phyloP scores from a whole-genome alignment of 2,797 vertebrate species.

The Buceros bicornis region DNA sequence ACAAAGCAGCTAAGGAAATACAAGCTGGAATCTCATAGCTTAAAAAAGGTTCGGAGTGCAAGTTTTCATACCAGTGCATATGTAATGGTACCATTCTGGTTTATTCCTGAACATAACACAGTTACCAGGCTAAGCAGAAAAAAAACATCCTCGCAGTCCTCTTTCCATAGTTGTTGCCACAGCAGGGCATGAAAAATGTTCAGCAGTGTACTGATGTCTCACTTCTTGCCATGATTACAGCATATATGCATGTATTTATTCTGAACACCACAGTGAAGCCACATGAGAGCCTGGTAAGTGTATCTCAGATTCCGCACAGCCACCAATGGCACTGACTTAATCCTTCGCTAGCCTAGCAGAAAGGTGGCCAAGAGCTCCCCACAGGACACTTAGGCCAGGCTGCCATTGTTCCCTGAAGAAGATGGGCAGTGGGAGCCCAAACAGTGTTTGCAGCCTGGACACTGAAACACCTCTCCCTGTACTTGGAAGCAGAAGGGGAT shows the following conservation, averaged over 20 bases:
- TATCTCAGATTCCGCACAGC: not conserved
- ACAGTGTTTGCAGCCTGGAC: not conserved
- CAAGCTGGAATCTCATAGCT: not conserved
- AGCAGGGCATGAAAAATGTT: not conserved
- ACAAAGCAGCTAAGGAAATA: not conserved
- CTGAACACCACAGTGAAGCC: not conserved
- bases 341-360: not conserved
- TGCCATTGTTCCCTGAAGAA: not conserved
- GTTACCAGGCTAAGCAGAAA: not conserved
- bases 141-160: not conserved
- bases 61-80: not conserved
- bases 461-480: not conserved
- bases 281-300: fast-evolving
- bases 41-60: not conserved
- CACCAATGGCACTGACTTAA: not conserved
- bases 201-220: not conserved
- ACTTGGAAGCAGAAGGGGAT: not conserved
- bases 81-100: not conserved
- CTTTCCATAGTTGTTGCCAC: not conserved
- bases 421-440: not conserved
- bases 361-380: not conserved
- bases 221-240: not conserved
- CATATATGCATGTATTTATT: not conserved
- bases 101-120: not conserved
- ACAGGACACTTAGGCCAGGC: not conserved